Conservation (phyloP, 2,797 vertebrate genomes). For the Orestias chungarensis region DNA sequence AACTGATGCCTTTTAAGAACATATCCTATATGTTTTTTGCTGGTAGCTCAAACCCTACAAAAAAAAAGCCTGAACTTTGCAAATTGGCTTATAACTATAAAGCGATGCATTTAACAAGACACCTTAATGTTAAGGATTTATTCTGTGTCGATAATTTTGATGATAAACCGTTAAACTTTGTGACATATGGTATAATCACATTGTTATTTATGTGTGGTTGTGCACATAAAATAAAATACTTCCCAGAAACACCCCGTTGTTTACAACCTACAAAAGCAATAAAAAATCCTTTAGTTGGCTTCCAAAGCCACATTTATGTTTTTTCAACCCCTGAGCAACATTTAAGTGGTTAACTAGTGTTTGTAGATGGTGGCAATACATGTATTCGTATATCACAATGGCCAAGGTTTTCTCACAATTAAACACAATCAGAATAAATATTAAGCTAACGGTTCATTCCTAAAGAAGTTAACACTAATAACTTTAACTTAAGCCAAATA, state of each 20-base stretch:
- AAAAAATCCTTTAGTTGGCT: not conserved
- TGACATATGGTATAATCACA: not conserved
- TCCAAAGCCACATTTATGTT: not conserved
- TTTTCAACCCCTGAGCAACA: not conserved
- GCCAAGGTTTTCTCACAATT: not conserved
- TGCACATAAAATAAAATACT: slow-evolving; percentile 1
- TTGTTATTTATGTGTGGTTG: not conserved
- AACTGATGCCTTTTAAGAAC: not conserved
- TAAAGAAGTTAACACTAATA: slow-evolving; percentile 18
- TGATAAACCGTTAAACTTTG: not conserved
- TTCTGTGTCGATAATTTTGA: not conserved
- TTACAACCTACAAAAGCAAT: slow-evolving; percentile 5
- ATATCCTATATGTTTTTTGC: not conserved
- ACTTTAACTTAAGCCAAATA: slow-evolving; percentile 19
- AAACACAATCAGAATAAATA: slow-evolving; percentile 2
- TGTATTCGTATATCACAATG: not conserved
- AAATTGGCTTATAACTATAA: not conserved
- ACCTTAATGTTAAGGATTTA: not conserved
- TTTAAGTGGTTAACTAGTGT: slow-evolving; percentile 3
- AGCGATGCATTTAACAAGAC: not conserved
- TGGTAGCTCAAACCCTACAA: not conserved
- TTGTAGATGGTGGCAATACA: not conserved
- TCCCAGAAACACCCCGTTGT: slow-evolving; percentile 1
- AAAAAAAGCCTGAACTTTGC: not conserved
- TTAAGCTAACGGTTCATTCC: slow-evolving; percentile 1